Percentiles rank a stretch among this genome's conserved stretches.
These are phyloP conservation scores for Hirundichthys speculiger DNA, from an alignment of 2,113 vertebrate genomes.

Conservation along the genomic window DNA sequence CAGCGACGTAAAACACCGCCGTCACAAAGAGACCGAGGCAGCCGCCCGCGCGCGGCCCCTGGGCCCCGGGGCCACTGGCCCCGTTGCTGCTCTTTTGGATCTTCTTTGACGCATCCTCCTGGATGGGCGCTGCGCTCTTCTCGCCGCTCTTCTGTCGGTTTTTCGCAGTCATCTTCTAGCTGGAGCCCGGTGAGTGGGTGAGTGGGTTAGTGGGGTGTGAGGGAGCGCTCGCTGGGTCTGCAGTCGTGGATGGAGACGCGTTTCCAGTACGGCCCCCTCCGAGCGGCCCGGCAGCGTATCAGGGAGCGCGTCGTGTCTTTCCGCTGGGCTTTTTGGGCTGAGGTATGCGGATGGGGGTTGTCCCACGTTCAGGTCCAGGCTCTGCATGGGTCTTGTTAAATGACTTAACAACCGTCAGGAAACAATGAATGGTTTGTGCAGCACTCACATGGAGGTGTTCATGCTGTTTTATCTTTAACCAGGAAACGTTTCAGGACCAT, in stretches of 20 bases:
- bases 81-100: conserved; percentile 61
- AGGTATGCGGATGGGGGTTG: conserved; percentile 75
- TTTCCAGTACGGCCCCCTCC: conserved; percentile 46
- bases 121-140: conserved; percentile 50
- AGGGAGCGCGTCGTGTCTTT: conserved; percentile 76
- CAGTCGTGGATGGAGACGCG: conserved; percentile 58
- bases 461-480: too few species aligned
- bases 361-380: conserved; percentile 29
- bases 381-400: conserved; percentile 18
- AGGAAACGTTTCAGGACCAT: too few species aligned
- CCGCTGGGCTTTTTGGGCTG: conserved; percentile 32
- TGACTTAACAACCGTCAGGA: conserved; percentile 2
- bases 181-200: not conserved
- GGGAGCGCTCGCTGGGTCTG: conserved; percentile 37
- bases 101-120: conserved; percentile 77
- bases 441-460: too few species aligned
- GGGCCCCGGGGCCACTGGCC: conserved; percentile 38
- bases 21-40: conserved; percentile 47
- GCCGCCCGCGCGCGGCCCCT: conserved; percentile 47
- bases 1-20: conserved; percentile 59
- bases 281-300: conserved; percentile 68
- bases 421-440: conserved; percentile 10
- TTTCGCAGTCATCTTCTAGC: conserved; percentile 74
- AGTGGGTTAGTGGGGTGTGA: too few species aligned
- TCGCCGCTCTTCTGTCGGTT: conserved; percentile 75